phyloP scores from a whole-genome alignment of 2,113 vertebrate genomes.

The Chroicocephalus ridibundus region DNA sequence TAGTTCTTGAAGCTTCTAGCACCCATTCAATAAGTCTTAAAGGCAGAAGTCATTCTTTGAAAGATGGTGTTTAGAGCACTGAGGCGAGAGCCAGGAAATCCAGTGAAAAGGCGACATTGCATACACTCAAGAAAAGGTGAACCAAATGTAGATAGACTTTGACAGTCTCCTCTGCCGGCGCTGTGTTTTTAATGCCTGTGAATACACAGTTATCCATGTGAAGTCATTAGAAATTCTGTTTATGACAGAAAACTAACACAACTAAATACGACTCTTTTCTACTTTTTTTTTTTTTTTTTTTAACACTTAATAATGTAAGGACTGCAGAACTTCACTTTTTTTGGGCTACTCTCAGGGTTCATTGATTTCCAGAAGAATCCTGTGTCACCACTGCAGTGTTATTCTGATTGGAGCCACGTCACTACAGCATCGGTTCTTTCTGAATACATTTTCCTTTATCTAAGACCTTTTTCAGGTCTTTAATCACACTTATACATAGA shows the following conservation, averaged over 20 bases:
- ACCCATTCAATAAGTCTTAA: neutral
- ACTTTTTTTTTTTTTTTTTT: neutral
- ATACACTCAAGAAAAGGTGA: neutral
- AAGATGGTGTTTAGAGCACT: neutral
- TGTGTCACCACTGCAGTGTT: neutral
- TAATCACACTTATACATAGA: neutral
- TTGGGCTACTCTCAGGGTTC: neutral
- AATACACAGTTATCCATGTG: neutral
- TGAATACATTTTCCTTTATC: neutral
- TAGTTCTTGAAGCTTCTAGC: neutral
- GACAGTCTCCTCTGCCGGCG: neutral
- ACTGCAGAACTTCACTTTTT: slow-evolving; percentile 14
- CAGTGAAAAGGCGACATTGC: neutral
- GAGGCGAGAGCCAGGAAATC: neutral
- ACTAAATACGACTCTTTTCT: neutral
- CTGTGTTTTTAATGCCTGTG: neutral
- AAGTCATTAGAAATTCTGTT: slow-evolving; percentile 20
- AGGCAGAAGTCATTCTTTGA: neutral
- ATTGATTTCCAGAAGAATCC: slow-evolving; percentile 39
- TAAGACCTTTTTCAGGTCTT: neutral
- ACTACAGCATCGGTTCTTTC: slow-evolving; percentile 3
- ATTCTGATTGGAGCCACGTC: neutral
- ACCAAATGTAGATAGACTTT: neutral
- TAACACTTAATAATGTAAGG: neutral
- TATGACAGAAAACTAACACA: neutral